Conservation (phyloP, 2,113 vertebrate genomes). For the Mola mola region DNA sequence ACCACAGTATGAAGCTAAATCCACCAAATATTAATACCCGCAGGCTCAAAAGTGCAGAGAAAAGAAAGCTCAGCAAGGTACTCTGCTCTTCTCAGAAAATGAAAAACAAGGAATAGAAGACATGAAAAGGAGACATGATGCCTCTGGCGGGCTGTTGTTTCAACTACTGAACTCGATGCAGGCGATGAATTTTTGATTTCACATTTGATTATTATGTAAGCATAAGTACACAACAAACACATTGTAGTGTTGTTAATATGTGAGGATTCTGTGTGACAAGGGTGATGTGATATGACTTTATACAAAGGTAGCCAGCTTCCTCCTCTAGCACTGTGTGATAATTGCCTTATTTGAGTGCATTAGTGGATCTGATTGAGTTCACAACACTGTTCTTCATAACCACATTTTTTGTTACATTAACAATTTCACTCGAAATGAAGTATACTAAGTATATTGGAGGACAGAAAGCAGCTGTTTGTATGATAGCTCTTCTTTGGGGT, state of each 20-base stretch:
- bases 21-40: slow-evolving; percentile 47
- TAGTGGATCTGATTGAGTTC: neutral
- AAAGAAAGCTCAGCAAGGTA: slow-evolving; percentile 25
- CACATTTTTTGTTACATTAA: neutral
- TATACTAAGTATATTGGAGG: too few relatives aligned
- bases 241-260: slow-evolving; percentile 23
- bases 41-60: slow-evolving; percentile 7
- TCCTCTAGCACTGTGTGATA: neutral
- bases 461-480: too few relatives aligned
- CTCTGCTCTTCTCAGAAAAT: slow-evolving; percentile 23
- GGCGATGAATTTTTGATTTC: slow-evolving; percentile 62
- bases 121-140: slow-evolving; percentile 27
- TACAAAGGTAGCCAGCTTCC: slow-evolving; percentile 6
- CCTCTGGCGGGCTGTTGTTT: slow-evolving; percentile 21
- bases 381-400: neutral
- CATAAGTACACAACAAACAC: slow-evolving; percentile 45
- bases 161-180: slow-evolving; percentile 30
- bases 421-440: neutral
- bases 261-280: slow-evolving; percentile 1
- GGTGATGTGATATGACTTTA: neutral
- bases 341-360: slow-evolving; percentile 4
- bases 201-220: slow-evolving; percentile 58
- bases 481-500: too few relatives aligned
- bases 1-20: slow-evolving; percentile 9
- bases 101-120: slow-evolving; percentile 41